Evolutionary conservation across 2,797 vertebrate species (phyloP).

Genomic region (Myotis daubentonii): DNA sequence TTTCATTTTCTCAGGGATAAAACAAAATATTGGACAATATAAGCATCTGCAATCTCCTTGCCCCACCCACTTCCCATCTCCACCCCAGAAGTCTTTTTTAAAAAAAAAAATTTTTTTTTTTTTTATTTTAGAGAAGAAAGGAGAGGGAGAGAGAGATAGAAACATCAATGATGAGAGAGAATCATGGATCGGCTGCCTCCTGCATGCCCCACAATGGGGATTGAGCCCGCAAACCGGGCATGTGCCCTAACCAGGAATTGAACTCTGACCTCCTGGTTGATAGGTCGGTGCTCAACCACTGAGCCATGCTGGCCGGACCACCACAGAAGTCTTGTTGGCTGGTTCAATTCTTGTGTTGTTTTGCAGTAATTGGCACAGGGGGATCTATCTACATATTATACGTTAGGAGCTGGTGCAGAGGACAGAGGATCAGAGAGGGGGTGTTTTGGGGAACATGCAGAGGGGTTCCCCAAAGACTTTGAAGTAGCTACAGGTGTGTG

Average conservation of each 20-base stretch:
- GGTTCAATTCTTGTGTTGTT: background rate
- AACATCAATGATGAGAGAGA: too few relatives aligned
- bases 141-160: too few relatives aligned
- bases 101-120: too few relatives aligned
- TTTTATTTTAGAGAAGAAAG: too few relatives aligned
- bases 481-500: background rate
- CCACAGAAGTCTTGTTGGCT: background rate
- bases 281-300: too few relatives aligned
- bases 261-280: too few relatives aligned
- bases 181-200: too few relatives aligned
- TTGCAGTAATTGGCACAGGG: background rate
- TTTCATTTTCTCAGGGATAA: background rate
- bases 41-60: background rate
- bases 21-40: background rate
- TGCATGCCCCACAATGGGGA: too few relatives aligned
- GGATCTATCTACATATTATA: background rate
- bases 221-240: too few relatives aligned
- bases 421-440: background rate
- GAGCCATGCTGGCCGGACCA: too few relatives aligned
- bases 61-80: rapidly evolving
- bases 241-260: too few relatives aligned
- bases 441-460: background rate
- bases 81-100: background rate
- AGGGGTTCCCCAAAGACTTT: background rate
- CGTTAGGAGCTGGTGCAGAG: background rate